Evolutionary conservation across 64 coral and sea anemone species (phyloP), one percentile per base, ranked within the genome.

Genomic region (Stichodactyla mertensii): DNA sequence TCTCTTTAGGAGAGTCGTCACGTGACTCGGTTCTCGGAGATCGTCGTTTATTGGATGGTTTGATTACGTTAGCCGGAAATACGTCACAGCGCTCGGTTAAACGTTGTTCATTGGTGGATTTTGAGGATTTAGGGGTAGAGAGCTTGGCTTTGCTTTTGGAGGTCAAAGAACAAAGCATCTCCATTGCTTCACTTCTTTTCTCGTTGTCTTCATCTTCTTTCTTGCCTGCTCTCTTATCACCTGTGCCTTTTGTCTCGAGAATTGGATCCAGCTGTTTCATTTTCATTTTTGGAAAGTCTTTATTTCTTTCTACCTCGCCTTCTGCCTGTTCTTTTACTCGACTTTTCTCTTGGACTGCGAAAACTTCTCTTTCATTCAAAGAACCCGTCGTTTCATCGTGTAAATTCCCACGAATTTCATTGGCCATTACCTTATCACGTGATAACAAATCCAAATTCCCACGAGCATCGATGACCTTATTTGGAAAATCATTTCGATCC

Each of bases 41-140:
- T 18, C n/a, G 83, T 64, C 83, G 83, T 59, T 57, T 84, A 84
- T 14, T 85, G 24, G 22, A 23, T 74, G 9, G 12, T 74, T 74
- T 74, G 10, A 9, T 9, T 74, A 27, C 20, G 69, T 13, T 74
- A 31, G 23, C 10, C 69, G 69, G 69, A 74, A 74, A 74, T 74
- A 74, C 69, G 69, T 74, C 69, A 74, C 22, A 6, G 62, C 19
- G 19, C 19, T 66, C 62, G 19, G 62, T n/a, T 66, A n/a, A 66
- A 66, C 69, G 69, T 74, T 0, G 7, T 9, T 74, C 6, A 31
- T 74, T 74, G 24, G 69, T 74, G 10, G 24, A 27, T 74, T 31
- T 74, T 31, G 69, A 26, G 10, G 69, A 8, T 13, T 10, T 9
- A 12, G 69, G 24, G 62, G 62, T 66, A n/a, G 62, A 66, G 18